Percentiles rank a stretch among this genome's conserved stretches.
Evolutionary conservation across 2,888 invertebrate species (phyloP).

Genomic region (Pandemis heparana): DNA sequence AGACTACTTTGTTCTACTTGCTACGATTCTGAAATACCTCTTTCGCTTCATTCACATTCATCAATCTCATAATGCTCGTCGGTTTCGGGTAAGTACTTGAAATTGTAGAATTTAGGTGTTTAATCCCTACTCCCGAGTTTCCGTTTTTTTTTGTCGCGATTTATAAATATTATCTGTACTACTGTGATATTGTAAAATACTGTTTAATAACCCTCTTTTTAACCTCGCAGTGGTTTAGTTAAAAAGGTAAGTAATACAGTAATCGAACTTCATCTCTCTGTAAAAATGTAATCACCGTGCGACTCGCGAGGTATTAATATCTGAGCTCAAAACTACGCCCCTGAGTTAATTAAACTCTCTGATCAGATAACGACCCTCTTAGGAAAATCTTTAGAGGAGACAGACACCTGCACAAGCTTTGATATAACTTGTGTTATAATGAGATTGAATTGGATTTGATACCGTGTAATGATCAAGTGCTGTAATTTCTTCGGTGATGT

Average conservation of each 20-base stretch:
- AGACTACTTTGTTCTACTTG: too few relatives aligned
- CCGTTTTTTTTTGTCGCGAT: too few relatives aligned
- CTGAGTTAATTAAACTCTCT: slow-evolving; percentile 25
- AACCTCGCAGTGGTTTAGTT: background rate
- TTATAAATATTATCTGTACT: too few relatives aligned
- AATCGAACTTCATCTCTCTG: background rate
- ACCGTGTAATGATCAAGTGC: background rate
- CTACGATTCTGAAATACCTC: too few relatives aligned
- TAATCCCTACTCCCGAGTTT: too few relatives aligned
- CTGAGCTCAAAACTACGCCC: slow-evolving; percentile 7
- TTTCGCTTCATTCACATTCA: too few relatives aligned
- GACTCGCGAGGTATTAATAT: background rate
- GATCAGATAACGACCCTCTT: slow-evolving; percentile 29
- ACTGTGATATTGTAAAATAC: too few relatives aligned
- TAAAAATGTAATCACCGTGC: slow-evolving; percentile 1
- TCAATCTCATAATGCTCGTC: too few relatives aligned
- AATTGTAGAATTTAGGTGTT: too few relatives aligned
- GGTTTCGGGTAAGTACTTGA: too few relatives aligned
- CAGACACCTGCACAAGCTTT: background rate
- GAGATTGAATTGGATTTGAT: slow-evolving; percentile 1
- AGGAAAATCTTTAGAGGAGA: slow-evolving; percentile 19
- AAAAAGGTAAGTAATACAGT: background rate
- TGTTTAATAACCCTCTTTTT: background rate
- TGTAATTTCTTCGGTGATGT: too few relatives aligned
- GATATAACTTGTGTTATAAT: slow-evolving; percentile 5